Evolutionary conservation across 1,140 invertebrate species (phyloP).

Genomic region (Bombus pascuorum): DNA sequence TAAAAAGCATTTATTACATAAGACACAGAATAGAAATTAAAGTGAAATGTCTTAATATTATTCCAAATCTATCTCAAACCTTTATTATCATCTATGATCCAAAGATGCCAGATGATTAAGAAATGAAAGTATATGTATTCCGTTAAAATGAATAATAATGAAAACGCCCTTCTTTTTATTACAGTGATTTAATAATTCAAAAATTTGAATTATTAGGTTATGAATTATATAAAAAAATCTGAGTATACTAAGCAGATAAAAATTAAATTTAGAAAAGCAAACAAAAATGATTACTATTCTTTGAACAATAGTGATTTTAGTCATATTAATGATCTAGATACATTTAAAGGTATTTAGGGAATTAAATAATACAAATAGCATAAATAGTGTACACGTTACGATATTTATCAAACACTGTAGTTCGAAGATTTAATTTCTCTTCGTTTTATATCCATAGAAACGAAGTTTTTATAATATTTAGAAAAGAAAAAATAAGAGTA

Average conservation of each 20-base stretch:
- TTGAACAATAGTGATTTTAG: not conserved
- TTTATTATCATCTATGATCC: not conserved
- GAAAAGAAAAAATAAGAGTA: not conserved
- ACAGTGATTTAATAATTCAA: not conserved
- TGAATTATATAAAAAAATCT: not conserved
- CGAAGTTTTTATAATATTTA: not conserved
- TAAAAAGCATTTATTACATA: not conserved
- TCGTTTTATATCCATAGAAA: not conserved
- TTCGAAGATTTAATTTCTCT: not conserved
- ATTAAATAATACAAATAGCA: not conserved
- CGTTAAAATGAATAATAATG: not conserved
- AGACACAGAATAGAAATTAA: not conserved
- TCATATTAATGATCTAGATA: not conserved
- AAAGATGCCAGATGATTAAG: not conserved
- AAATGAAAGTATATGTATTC: not conserved
- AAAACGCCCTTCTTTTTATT: not conserved
- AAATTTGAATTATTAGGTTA: not conserved
- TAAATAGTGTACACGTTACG: not conserved
- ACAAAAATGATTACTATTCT: not conserved
- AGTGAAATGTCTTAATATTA: not conserved
- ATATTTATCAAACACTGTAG: not conserved
- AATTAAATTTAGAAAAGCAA: not conserved
- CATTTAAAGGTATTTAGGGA: no score
- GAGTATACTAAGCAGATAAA: not conserved
- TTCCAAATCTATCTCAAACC: not conserved